Percentiles rank a stretch among this genome's conserved stretches.
Evolutionary conservation across 1,140 invertebrate genomes (phyloP).

Genomic region (Sweltsa coloradensis): DNA sequence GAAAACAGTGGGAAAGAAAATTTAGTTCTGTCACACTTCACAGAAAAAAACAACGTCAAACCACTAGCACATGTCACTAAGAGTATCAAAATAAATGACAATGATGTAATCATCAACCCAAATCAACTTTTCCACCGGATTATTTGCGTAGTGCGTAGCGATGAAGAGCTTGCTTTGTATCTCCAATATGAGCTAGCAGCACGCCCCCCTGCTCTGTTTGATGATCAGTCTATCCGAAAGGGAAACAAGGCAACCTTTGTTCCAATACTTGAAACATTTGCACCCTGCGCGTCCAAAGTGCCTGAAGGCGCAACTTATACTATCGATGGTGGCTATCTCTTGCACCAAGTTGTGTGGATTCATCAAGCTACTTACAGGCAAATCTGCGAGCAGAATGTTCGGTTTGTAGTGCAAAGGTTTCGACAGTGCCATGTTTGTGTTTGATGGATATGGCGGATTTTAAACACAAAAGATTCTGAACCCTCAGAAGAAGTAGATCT

Average conservation of each 20-base stretch:
- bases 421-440: slow-evolving; percentile 7
- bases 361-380: slow-evolving; percentile 10
- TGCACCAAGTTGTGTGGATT: slow-evolving; percentile 7
- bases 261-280: slow-evolving; percentile 1
- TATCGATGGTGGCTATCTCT: slow-evolving; percentile 10
- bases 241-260: background rate
- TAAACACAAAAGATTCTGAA: slow-evolving; percentile 10
- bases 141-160: too few relatives aligned
- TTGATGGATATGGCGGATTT: slow-evolving; percentile 10
- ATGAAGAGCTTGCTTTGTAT: too few relatives aligned
- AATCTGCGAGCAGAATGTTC: slow-evolving; percentile 5
- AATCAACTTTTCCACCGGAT: too few relatives aligned
- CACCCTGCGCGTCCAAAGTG: background rate
- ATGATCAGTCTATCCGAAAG: too few relatives aligned
- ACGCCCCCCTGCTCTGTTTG: too few relatives aligned
- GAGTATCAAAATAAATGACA: too few relatives aligned
- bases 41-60: too few relatives aligned
- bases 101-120: too few relatives aligned
- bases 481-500: background rate
- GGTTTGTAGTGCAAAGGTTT: slow-evolving; percentile 1
- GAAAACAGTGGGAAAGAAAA: too few relatives aligned
- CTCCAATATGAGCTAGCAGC: too few relatives aligned
- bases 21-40: too few relatives aligned
- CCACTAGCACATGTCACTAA: too few relatives aligned
- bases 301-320: background rate